Evolutionary conservation across 2,888 invertebrate species (phyloP).

Genomic region (Aleiodes testaceus): DNA sequence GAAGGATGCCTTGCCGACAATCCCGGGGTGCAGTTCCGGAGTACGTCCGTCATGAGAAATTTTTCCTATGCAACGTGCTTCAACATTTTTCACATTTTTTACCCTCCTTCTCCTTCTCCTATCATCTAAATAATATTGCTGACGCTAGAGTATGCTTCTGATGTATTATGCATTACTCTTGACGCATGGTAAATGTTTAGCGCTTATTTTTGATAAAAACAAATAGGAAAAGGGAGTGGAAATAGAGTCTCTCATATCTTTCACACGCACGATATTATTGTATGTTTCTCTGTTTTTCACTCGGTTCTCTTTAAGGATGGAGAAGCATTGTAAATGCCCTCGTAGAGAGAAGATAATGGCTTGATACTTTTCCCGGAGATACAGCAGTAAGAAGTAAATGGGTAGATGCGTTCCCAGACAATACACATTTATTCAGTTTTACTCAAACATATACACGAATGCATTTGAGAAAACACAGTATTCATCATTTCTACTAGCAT

Average conservation of each 20-base stretch:
- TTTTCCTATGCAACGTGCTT: slow-evolving; percentile 4
- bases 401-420: slow-evolving; percentile 14
- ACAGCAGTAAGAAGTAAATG: background rate
- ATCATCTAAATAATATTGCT: background rate
- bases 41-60: slow-evolving; percentile 25
- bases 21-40: slow-evolving; percentile 42
- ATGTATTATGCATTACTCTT: background rate
- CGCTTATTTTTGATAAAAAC: background rate
- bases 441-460: too few relatives aligned
- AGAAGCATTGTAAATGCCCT: background rate
- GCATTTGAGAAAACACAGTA: too few relatives aligned
- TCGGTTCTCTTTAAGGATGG: background rate
- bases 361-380: slow-evolving; percentile 13
- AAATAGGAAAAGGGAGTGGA: background rate
- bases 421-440: slow-evolving; percentile 15
- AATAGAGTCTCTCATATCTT: background rate
- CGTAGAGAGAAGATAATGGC: slow-evolving; percentile 17
- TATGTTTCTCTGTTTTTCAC: background rate
- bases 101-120: background rate
- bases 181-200: background rate
- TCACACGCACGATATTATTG: slow-evolving; percentile 21
- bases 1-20: slow-evolving; percentile 52
- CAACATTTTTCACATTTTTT: slow-evolving; percentile 38
- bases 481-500: too few relatives aligned
- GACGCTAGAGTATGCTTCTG: background rate